Evolutionary conservation across 2,113 vertebrate genomes (phyloP).

Genomic region (Rhabdornis inornatus): DNA sequence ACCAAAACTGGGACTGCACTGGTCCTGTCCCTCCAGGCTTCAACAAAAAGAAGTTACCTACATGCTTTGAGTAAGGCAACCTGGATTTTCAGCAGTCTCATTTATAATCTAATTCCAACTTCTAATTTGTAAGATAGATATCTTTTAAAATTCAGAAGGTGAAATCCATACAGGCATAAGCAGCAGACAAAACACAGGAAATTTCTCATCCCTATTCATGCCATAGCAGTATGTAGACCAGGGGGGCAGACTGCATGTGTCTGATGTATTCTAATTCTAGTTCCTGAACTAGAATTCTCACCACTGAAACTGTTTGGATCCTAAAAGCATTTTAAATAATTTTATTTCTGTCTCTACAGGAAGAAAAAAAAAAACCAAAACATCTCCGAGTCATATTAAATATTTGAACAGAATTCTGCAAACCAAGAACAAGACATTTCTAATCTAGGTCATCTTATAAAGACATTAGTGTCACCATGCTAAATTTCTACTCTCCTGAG

Average conservation of each 20-base stretch:
- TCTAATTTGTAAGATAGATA: neutral
- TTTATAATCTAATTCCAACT: neutral
- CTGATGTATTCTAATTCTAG: neutral
- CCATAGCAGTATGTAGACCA: neutral
- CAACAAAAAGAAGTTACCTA: neutral
- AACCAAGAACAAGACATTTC: neutral
- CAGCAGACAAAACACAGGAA: neutral
- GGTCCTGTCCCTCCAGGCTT: neutral
- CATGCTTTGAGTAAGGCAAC: neutral
- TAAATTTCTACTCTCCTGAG: neutral
- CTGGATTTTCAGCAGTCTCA: neutral
- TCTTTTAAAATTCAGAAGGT: neutral
- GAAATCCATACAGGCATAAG: neutral
- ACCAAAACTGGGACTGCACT: neutral
- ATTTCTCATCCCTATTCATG: neutral
- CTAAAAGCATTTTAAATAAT: neutral
- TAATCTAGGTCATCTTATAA: neutral
- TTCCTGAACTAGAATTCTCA: neutral
- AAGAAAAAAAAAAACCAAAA: neutral
- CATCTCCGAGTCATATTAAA: neutral
- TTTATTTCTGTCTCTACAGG: neutral
- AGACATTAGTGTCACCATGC: neutral
- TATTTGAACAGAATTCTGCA: conserved; percentile 11
- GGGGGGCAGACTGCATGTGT: neutral
- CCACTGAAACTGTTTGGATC: neutral